Conservation (phyloP, 2,888 invertebrate genomes). For the Aspidapion aeneum region DNA sequence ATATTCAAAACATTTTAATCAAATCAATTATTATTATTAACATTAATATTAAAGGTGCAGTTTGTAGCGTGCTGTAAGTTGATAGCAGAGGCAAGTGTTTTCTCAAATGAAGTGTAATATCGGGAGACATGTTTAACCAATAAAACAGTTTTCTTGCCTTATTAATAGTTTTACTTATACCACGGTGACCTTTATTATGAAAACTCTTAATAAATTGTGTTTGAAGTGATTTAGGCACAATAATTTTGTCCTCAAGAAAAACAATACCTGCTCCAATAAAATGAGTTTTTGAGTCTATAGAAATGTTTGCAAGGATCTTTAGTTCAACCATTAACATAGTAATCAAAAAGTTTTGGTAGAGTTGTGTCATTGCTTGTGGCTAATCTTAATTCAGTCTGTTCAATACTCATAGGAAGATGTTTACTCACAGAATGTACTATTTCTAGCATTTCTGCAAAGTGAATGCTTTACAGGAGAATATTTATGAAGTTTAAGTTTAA, state of each 20-base stretch:
- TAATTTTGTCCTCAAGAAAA: neutral
- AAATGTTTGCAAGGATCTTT: neutral
- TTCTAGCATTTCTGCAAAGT: neutral
- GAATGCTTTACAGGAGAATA: too few species aligned
- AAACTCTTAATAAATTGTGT: neutral
- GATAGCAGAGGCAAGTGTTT: too few species aligned
- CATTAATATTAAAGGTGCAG: too few species aligned
- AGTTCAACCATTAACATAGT: neutral
- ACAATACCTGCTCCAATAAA: neutral
- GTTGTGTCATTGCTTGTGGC: neutral
- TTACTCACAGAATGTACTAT: neutral
- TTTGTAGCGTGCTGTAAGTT: too few species aligned
- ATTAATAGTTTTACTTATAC: neutral
- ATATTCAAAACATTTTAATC: too few species aligned
- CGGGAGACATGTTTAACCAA: neutral
- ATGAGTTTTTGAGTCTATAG: neutral
- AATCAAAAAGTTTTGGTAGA: neutral
- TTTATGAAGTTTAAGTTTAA: neutral
- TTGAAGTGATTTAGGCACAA: neutral
- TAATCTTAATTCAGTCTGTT: too few species aligned
- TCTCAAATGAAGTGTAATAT: too few species aligned
- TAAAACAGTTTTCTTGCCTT: neutral
- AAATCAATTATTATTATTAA: too few species aligned
- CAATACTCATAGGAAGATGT: neutral
- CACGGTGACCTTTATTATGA: neutral